Evolutionary conservation across 2,113 vertebrate species (phyloP).

Genomic region (Apteryx owenii): DNA sequence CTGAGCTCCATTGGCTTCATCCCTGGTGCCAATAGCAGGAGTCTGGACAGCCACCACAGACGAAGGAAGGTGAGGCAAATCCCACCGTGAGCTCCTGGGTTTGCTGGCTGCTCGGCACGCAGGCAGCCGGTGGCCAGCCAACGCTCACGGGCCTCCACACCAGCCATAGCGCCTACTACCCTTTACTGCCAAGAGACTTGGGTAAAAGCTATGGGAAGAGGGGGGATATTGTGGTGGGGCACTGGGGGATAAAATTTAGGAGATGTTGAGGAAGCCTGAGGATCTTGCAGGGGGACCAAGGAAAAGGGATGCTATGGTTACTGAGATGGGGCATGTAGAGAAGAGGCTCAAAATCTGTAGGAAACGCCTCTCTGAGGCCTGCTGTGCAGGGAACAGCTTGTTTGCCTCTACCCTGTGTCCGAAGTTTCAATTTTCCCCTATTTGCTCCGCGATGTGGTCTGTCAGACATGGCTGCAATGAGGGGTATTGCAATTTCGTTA

Average conservation of each 20-base stretch:
- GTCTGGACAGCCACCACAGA: not conserved
- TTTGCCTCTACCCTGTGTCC: not conserved
- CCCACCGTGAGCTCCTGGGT: not conserved
- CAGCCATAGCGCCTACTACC: accelerated
- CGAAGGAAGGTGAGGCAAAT: not conserved
- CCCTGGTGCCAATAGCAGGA: accelerated
- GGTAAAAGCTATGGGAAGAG: not conserved
- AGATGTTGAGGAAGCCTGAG: not conserved
- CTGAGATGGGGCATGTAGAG: not conserved
- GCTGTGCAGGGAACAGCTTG: no score
- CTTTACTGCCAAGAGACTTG: not conserved
- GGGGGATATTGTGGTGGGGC: not conserved
- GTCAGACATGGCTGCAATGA: not conserved
- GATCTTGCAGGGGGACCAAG: not conserved
- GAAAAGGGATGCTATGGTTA: not conserved
- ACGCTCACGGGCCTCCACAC: accelerated
- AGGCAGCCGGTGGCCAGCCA: not conserved
- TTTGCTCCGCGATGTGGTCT: not conserved
- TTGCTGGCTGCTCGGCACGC: not conserved
- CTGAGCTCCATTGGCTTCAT: not conserved
- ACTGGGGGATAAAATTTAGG: not conserved
- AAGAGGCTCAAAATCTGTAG: not conserved
- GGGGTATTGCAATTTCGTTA: not conserved
- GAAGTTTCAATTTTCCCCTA: not conserved
- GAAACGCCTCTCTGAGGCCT: not conserved